These are phyloP conservation scores for Epinephelus coioides DNA, from an alignment of 2,797 vertebrate genomes.

Conservation along the genomic window DNA sequence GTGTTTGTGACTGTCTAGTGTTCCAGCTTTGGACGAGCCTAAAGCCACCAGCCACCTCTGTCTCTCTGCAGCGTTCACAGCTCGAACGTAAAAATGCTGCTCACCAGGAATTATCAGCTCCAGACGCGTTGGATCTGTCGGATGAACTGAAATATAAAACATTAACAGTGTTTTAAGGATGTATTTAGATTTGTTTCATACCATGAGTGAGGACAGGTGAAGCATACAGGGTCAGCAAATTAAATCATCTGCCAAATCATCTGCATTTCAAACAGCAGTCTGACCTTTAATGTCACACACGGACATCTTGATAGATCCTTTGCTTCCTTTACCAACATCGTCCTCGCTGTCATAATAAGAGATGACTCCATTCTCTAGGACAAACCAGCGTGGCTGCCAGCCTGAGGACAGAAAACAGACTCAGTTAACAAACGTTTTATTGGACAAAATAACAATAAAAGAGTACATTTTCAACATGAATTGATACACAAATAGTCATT, in stretches of 20 bases:
- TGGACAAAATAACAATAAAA: too few relatives aligned
- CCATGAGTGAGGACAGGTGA: fast-evolving
- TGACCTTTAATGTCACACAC: conserved; percentile 98
- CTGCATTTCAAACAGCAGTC: neutral
- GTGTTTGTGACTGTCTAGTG: conserved; percentile 93
- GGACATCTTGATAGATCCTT: conserved; percentile 99
- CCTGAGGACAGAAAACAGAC: conserved; percentile 78
- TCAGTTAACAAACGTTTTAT: neutral
- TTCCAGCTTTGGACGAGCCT: conserved; percentile 96
- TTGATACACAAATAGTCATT: too few relatives aligned
- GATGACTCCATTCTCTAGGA: conserved; percentile 94
- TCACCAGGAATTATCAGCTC: conserved; percentile 97
- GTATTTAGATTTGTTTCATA: neutral
- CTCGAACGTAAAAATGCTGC: conserved; percentile 97
- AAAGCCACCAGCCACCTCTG: conserved; percentile 97
- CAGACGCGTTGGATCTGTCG: conserved; percentile 92
- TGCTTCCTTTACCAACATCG: conserved; percentile 97
- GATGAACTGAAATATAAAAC: conserved; percentile 87
- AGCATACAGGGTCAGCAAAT: too few relatives aligned
- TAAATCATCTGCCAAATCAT: neutral
- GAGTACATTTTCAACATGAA: too few relatives aligned
- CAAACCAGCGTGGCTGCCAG: conserved; percentile 98
- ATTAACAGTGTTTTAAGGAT: neutral
- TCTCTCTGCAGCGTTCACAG: conserved; percentile 95
- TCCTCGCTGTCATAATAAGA: conserved; percentile 98